Evolutionary conservation across 2,113 vertebrate species (phyloP).

Genomic region (Corapipo altera): DNA sequence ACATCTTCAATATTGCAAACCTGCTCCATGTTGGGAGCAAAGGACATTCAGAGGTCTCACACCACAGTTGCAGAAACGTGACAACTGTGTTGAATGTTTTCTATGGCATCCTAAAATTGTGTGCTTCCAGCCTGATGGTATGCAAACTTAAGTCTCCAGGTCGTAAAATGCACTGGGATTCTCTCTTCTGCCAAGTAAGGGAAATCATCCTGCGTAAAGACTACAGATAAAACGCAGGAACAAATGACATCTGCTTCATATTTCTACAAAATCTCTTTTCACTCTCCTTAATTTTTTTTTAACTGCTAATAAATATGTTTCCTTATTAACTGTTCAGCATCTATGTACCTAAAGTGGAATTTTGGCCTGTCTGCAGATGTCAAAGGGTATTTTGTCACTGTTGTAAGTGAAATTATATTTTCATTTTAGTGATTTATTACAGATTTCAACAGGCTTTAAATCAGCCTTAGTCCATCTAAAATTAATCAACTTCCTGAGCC

Average conservation of each 20-base stretch:
- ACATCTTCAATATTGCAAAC: not conserved
- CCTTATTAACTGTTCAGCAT: not conserved
- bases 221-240: not conserved
- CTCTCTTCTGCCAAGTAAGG: not conserved
- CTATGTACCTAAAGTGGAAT: not conserved
- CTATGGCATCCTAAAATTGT: not conserved
- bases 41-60: not conserved
- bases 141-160: not conserved
- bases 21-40: not conserved
- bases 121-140: not conserved
- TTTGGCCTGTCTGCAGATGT: not conserved
- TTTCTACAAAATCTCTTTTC: not conserved
- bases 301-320: not conserved
- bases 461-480: slow-evolving; percentile 22
- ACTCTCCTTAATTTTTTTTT: not conserved
- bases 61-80: not conserved
- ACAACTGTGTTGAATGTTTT: not conserved
- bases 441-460: slow-evolving; percentile 4
- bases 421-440: slow-evolving; percentile 41
- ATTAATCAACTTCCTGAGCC: slow-evolving; percentile 33
- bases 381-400: slow-evolving; percentile 2
- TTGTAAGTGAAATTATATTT: slow-evolving; percentile 23
- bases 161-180: not conserved
- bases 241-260: not conserved
- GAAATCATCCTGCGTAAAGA: not conserved